Conservation (phyloP, 2,113 vertebrate species). For the Crotalus helleri region DNA sequence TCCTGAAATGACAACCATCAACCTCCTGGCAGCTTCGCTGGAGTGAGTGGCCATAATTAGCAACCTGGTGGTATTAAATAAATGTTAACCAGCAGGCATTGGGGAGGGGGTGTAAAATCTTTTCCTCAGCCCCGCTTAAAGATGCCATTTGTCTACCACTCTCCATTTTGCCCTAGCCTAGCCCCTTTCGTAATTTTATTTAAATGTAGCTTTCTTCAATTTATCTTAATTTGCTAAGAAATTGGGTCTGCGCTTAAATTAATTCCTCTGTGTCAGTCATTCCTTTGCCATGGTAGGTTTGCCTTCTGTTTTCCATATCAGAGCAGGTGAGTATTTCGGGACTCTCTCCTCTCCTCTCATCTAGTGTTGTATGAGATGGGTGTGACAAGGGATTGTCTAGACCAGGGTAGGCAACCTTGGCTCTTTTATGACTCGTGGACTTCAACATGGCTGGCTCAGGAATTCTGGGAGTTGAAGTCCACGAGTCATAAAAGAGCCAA, state of each 20-base stretch:
- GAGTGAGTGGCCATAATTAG: not conserved
- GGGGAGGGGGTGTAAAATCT: too few species aligned
- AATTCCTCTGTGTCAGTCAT: not conserved
- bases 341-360: not conserved
- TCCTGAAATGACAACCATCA: not conserved
- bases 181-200: constrained; percentile 15
- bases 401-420: not conserved
- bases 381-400: not conserved
- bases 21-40: not conserved
- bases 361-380: not conserved
- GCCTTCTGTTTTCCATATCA: not conserved
- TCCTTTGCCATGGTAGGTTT: not conserved
- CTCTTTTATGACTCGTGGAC: too few species aligned
- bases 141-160: not conserved
- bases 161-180: not conserved
- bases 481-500: too few species aligned
- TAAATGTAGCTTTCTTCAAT: constrained; percentile 18
- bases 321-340: not conserved
- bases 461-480: too few species aligned
- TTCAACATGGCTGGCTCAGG: too few species aligned
- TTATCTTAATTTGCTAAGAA: constrained; percentile 27
- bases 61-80: not conserved
- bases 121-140: not conserved
- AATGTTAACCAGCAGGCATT: not conserved
- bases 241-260: constrained; percentile 16